Evolutionary conservation across 2,888 invertebrate genomes (phyloP), one percentile per base, ranked within the genome.

Genomic region (Drosophila macrospina): DNA sequence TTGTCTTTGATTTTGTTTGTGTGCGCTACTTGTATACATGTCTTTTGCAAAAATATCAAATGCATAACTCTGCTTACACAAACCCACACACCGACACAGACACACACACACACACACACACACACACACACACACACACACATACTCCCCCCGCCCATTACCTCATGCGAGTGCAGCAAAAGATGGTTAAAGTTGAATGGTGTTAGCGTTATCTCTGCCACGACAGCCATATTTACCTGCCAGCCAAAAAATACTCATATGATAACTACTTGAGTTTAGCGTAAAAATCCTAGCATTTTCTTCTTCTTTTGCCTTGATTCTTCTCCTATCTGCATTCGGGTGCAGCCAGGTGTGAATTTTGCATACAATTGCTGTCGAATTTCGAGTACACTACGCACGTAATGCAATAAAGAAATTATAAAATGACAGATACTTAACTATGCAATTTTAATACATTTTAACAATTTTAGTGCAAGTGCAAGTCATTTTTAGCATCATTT

Each of bases 141-240:
- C 15, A 24, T 4, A 7, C 1, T 4, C 47, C 16, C 45, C n/a
- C 8, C 4, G 15, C 15, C 16, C 24, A 8, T 8, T 2, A n/a
- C 15, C 10, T 5, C n/a, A 15, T 15, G 13, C 26, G 20, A 24
- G n/a, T 32, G 42, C n/a, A 24, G 41, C 16, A 26, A 41, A 52
- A 59, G 37, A 13, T 48, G 64, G 52, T 56, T 36, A 69, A 84
- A 78, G 85, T 84, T 82, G 74, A 67, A 68, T 80, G 69, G 79
- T 52, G 82, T 81, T 85, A 71, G 69, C 70, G 73, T 78, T 82
- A 82, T 82, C 82, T 82, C 13, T 76, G 82, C 82, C 73, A 70
- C 82, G 82, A 78, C 82, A 82, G 88, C 86, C 88, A 82, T 82
- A 87, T 87, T 82, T 82, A 87, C 82, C 88, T 81, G 82, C 70